A percentile compares a stretch with the other conserved stretches of the same genome.
These are phyloP conservation scores for Gnatocerus cornutus DNA, from an alignment of 2,888 invertebrate species.

Conservation along the genomic window DNA sequence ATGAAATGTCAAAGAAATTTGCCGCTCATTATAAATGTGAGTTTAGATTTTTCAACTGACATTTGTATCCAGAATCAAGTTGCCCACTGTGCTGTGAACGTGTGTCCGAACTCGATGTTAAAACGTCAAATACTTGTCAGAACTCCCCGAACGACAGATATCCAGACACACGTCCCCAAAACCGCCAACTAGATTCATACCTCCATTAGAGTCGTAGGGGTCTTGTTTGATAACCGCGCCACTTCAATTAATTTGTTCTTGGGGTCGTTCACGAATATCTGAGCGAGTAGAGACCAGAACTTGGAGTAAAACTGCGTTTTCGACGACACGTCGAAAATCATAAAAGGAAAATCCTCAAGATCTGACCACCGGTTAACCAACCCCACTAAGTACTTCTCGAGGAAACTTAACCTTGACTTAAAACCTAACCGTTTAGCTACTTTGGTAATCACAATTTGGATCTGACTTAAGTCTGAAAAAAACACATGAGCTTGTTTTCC, in stretches of 20 bases:
- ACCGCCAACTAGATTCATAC: no score
- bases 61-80: no score
- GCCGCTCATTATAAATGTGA: no score
- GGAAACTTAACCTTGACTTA: slow-evolving; percentile 66
- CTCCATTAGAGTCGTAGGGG: slow-evolving; percentile 33
- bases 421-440: slow-evolving; percentile 58
- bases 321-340: slow-evolving; percentile 64
- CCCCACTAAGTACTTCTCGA: slow-evolving; percentile 69
- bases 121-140: no score
- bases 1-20: no score
- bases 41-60: no score
- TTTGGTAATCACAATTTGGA: slow-evolving; percentile 59
- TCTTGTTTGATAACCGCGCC: slow-evolving; percentile 13
- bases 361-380: slow-evolving; percentile 33
- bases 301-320: slow-evolving; percentile 69
- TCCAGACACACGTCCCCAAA: no score
- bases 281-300: slow-evolving; percentile 69
- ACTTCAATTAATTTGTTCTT: slow-evolving; percentile 56
- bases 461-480: slow-evolving; percentile 53
- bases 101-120: no score
- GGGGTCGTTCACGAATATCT: slow-evolving; percentile 68
- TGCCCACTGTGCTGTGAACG: no score
- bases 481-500: slow-evolving; percentile 14
- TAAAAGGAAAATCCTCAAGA: slow-evolving; percentile 67
- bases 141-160: no score